Conservation (phyloP, 1,140 invertebrate species). For the Diabrotica virgifera region DNA sequence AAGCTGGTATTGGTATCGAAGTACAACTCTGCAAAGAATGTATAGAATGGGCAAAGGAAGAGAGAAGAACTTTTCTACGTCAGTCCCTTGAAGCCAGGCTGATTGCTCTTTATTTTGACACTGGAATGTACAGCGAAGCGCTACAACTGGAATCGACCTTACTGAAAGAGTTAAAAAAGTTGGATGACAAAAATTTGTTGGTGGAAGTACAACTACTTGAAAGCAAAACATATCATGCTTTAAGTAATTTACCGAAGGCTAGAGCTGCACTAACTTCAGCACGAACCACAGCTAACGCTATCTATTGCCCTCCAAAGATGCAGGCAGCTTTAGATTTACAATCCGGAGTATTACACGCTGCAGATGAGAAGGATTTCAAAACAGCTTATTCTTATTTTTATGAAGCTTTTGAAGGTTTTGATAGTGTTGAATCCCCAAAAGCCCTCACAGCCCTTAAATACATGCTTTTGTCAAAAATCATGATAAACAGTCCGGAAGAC, state of each 20-base stretch:
- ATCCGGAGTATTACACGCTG: conserved; percentile 97
- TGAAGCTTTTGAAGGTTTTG: conserved; percentile 99
- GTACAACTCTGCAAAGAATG: conserved; percentile 92
- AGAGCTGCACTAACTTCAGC: conserved; percentile 96
- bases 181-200: conserved; percentile 98
- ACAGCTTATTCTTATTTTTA: conserved; percentile 99
- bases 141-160: conserved; percentile 79
- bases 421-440: conserved; percentile 89
- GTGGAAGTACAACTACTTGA: conserved; percentile 96
- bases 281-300: conserved; percentile 97
- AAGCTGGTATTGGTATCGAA: conserved; percentile 89
- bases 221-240: conserved; percentile 97
- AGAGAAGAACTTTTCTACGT: conserved; percentile 93
- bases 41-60: conserved; percentile 99
- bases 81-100: conserved; percentile 93
- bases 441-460: conserved; percentile 95
- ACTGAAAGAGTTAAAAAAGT: conserved; percentile 93
- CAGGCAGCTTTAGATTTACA: conserved; percentile 96
- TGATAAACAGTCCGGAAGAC: conserved; percentile 94
- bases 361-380: conserved; percentile 99
- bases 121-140: conserved; percentile 84
- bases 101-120: conserved; percentile 93
- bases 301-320: conserved; percentile 98
- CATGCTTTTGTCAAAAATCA: conserved; percentile 98
- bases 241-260: conserved; percentile 95